Evolutionary conservation across 2,113 vertebrate species (phyloP).

Genomic region (Centropus bengalensis): DNA sequence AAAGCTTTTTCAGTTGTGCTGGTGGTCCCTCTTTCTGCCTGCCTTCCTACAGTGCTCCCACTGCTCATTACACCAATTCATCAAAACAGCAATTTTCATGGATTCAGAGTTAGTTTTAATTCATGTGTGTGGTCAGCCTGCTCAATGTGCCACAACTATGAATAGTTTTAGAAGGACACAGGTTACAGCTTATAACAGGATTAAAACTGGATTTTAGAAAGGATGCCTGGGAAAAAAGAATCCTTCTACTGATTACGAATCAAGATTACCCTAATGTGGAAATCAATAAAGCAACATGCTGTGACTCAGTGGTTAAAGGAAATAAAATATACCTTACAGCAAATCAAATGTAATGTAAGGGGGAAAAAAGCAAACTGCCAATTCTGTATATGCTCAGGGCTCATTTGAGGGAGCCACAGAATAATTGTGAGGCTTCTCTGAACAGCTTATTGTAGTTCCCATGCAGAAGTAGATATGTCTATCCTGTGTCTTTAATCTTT

Average conservation of each 20-base stretch:
- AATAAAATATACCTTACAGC: neutral
- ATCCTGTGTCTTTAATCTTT: neutral
- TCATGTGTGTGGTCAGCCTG: neutral
- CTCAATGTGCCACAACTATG: neutral
- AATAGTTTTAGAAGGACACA: neutral
- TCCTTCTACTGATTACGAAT: neutral
- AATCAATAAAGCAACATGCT: neutral
- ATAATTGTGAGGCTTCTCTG: neutral
- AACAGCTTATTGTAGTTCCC: neutral
- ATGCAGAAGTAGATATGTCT: neutral
- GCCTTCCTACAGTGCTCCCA: neutral
- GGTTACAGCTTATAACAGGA: neutral
- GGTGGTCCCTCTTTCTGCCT: neutral
- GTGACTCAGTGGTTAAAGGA: neutral
- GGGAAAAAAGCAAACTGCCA: rapidly evolving
- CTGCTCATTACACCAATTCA: neutral
- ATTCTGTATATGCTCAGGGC: neutral
- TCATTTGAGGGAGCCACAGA: neutral
- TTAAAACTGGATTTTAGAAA: neutral
- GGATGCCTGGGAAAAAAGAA: neutral
- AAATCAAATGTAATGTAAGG: neutral
- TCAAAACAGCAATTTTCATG: neutral
- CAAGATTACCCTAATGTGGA: neutral
- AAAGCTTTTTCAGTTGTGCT: neutral
- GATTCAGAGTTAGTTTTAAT: neutral